Evolutionary conservation across 1,140 invertebrate genomes (phyloP).

Genomic region (Dendroctonus ponderosae): DNA sequence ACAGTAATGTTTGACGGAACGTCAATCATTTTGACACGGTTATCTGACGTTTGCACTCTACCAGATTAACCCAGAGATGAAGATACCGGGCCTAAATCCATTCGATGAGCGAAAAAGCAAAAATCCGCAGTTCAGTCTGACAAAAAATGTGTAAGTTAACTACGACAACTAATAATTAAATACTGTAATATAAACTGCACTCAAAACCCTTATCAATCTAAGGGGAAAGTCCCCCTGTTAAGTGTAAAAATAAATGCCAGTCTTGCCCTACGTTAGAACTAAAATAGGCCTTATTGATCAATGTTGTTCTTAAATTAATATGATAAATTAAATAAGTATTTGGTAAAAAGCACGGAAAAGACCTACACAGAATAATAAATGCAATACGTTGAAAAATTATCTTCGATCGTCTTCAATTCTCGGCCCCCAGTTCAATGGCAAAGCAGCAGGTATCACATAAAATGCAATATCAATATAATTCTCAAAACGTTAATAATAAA

Average conservation of each 20-base stretch:
- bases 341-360: slow-evolving; percentile 4
- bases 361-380: background rate
- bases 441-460: slow-evolving; percentile 6
- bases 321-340: slow-evolving; percentile 12
- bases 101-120: background rate
- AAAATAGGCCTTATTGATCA: slow-evolving; percentile 13
- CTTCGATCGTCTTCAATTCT: background rate
- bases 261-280: slow-evolving; percentile 9
- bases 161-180: background rate
- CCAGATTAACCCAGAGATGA: background rate
- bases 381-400: background rate
- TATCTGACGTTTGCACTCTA: too few relatives aligned
- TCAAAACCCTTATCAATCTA: too few relatives aligned
- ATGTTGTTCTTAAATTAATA: background rate
- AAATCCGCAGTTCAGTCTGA: background rate
- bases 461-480: slow-evolving; percentile 13
- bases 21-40: too few relatives aligned
- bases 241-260: slow-evolving; percentile 9
- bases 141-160: background rate
- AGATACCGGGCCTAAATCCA: background rate
- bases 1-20: too few relatives aligned
- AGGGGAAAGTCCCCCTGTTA: background rate
- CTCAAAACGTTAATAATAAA: slow-evolving; percentile 13
- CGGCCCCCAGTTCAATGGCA: background rate
- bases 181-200: background rate